phyloP scores from a whole-genome alignment of 2,113 vertebrate species.

The Passerina amoena region DNA sequence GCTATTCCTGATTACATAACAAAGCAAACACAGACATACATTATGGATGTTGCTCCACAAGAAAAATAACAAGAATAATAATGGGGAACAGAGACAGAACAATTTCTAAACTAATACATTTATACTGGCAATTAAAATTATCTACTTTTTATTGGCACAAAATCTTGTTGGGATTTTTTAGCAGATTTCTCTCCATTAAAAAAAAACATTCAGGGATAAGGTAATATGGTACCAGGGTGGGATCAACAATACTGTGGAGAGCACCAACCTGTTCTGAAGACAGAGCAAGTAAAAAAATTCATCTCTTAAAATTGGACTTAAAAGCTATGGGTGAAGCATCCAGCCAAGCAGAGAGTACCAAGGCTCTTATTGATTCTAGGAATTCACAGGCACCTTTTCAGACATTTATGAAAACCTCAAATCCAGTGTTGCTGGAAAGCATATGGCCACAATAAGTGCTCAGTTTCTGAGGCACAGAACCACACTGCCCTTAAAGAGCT shows the following conservation, averaged over 20 bases:
- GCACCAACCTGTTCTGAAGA: neutral
- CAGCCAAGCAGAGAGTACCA: neutral
- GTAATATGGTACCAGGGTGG: neutral
- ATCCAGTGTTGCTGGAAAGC: neutral
- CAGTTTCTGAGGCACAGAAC: neutral
- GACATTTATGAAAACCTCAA: neutral
- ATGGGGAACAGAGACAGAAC: neutral
- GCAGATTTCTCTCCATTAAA: neutral
- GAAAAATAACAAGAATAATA: neutral
- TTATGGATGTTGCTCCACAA: rapidly evolving
- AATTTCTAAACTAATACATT: neutral
- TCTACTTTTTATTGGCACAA: neutral
- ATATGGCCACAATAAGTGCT: neutral
- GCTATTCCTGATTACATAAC: neutral
- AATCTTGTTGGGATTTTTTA: neutral
- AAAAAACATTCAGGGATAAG: neutral
- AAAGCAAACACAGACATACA: neutral
- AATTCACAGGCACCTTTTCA: neutral
- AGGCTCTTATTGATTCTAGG: neutral
- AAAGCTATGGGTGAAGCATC: neutral
- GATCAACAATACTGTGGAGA: neutral
- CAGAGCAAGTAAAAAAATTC: neutral
- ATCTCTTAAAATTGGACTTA: neutral
- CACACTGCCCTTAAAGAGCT: neutral
- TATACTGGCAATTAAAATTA: neutral